These are phyloP conservation scores for Halcyon senegalensis DNA, from an alignment of 2,113 vertebrate genomes.

Conservation along the genomic window DNA sequence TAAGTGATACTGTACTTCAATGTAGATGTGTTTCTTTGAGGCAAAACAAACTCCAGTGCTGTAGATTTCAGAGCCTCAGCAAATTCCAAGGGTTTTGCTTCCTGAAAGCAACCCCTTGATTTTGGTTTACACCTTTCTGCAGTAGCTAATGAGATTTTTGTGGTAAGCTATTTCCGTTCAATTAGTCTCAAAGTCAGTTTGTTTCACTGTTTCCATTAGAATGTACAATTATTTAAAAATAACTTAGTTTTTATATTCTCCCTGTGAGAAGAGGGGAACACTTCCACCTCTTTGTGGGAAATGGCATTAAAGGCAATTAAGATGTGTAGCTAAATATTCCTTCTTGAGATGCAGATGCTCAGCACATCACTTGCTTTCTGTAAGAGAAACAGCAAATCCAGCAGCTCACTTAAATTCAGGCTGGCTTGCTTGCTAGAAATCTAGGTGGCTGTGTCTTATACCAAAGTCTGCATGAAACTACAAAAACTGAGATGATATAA, in stretches of 20 bases:
- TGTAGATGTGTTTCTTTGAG: neutral
- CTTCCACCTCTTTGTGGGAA: neutral
- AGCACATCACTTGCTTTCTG: neutral
- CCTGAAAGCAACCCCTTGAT: neutral
- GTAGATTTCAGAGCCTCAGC: neutral
- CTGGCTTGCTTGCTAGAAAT: neutral
- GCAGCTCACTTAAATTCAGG: neutral
- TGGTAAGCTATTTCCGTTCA: neutral
- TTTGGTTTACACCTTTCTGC: slow-evolving; percentile 11
- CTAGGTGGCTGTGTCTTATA: neutral
- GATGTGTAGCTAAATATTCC: neutral
- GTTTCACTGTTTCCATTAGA: slow-evolving; percentile 10
- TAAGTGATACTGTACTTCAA: neutral
- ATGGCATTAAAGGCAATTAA: neutral
- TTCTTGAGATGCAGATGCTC: neutral
- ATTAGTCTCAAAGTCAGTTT: neutral
- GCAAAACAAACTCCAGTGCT: neutral
- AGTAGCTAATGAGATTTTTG: neutral
- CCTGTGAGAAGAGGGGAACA: neutral
- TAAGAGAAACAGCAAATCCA: neutral
- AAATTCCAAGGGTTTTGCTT: neutral
- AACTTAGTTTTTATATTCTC: neutral
- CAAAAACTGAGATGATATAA: neutral
- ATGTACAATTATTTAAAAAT: neutral
- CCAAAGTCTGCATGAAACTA: neutral